A percentile compares a stretch with the other conserved stretches of the same genome.
Evolutionary conservation across 1,140 invertebrate genomes (phyloP).

Genomic region (Zaprionus africanus): DNA sequence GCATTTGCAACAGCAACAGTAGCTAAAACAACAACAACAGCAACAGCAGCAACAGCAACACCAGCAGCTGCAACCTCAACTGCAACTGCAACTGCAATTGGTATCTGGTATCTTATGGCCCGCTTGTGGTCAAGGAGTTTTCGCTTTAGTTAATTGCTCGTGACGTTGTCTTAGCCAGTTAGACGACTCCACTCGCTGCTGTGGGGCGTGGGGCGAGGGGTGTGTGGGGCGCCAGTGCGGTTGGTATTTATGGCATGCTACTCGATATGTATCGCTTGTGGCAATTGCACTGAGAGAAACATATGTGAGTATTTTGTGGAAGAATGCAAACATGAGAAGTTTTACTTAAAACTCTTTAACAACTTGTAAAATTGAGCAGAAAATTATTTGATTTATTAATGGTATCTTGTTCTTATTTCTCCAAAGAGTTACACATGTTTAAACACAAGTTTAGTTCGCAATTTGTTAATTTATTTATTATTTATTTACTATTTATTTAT

Average conservation of each 20-base stretch:
- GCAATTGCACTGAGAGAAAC: conserved; percentile 42
- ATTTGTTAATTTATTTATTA: too few relatives aligned
- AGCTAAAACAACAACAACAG: background rate
- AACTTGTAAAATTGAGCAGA: too few relatives aligned
- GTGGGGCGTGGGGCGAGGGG: conserved; percentile 6
- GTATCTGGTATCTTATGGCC: conserved; percentile 33
- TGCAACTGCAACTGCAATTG: conserved; percentile 22
- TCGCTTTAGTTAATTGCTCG: conserved; percentile 79
- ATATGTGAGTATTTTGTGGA: conserved; percentile 6
- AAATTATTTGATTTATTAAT: too few relatives aligned
- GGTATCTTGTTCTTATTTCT: too few relatives aligned
- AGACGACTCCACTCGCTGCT: conserved; percentile 12
- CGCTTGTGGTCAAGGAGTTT: conserved; percentile 74
- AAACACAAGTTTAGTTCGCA: too few relatives aligned
- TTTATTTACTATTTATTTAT: too few relatives aligned
- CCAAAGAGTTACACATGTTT: too few relatives aligned
- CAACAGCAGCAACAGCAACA: background rate
- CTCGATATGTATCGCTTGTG: conserved; percentile 40
- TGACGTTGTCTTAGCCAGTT: conserved; percentile 64
- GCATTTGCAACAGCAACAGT: conserved; percentile 29
- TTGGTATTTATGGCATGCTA: conserved; percentile 59
- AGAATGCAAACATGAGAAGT: background rate
- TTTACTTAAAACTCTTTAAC: background rate
- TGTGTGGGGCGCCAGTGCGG: background rate
- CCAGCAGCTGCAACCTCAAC: background rate